These are phyloP conservation scores for Halocynthia aurantium DNA, from an alignment of 23 tunicate genomes.

Conservation along the genomic window DNA sequence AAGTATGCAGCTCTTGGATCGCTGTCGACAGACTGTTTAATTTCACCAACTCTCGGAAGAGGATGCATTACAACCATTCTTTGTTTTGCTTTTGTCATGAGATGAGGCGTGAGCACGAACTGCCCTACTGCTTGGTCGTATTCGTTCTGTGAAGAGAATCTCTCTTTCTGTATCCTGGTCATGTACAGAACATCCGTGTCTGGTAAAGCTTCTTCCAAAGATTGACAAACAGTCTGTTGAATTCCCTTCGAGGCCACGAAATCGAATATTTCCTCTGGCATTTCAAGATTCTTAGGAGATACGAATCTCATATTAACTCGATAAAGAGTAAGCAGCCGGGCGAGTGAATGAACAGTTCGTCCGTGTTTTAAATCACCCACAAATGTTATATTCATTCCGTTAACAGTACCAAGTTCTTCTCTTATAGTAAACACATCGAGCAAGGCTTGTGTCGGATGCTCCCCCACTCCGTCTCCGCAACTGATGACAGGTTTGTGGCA, in stretches of 20 bases:
- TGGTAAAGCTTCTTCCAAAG: conserved; percentile 82
- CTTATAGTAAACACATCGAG: conserved; percentile 88
- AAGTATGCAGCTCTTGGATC: conserved; percentile 95
- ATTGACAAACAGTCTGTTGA: conserved; percentile 44
- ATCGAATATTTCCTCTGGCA: conserved; percentile 81
- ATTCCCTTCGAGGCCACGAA: conserved; percentile 44
- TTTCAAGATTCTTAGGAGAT: conserved; percentile 42
- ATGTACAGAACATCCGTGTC: conserved; percentile 92
- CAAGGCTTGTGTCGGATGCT: conserved; percentile 94
- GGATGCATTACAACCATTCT: conserved; percentile 96
- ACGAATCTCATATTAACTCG: conserved; percentile 74
- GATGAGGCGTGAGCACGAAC: conserved; percentile 79
- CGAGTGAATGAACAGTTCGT: conserved; percentile 89
- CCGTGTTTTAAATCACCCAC: conserved; percentile 95
- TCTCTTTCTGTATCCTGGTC: conserved; percentile 81
- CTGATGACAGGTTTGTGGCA: conserved; percentile 64
- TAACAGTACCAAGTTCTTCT: conserved; percentile 94
- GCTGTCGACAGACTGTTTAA: conserved; percentile 77
- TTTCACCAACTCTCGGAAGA: conserved; percentile 68
- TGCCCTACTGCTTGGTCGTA: conserved; percentile 52
- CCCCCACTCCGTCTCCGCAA: conserved; percentile 87
- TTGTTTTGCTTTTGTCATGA: conserved; percentile 87
- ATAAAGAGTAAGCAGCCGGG: conserved; percentile 59
- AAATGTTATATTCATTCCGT: conserved; percentile 85
- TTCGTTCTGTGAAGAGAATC: conserved; percentile 39